Evolutionary conservation across 2,113 vertebrate genomes (phyloP).

Genomic region (Phyllopteryx taeniolatus): DNA sequence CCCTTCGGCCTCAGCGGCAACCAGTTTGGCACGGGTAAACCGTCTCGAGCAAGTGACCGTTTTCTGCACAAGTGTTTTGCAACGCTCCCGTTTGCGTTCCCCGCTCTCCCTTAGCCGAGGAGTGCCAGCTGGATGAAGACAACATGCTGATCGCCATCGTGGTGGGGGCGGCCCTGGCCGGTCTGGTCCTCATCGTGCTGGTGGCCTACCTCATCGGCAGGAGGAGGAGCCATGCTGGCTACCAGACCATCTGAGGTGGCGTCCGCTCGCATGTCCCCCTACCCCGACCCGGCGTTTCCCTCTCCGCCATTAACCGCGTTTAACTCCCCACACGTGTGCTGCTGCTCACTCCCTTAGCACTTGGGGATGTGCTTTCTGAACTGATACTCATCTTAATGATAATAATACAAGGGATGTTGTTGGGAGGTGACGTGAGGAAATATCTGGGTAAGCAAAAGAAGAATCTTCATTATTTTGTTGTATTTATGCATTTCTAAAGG

Average conservation of each 20-base stretch:
- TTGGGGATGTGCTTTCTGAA: slow-evolving; percentile 37
- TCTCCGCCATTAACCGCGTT: slow-evolving; percentile 47
- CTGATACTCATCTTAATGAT: slow-evolving; percentile 23
- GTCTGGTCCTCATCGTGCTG: slow-evolving; percentile 90
- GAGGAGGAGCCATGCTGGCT: slow-evolving; percentile 95
- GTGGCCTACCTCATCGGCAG: slow-evolving; percentile 94
- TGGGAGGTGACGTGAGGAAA: slow-evolving; percentile 23
- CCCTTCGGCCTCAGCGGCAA: slow-evolving; percentile 80
- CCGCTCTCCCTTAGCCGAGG: slow-evolving; percentile 76
- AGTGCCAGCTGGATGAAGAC: slow-evolving; percentile 87
- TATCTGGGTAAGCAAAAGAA: neutral
- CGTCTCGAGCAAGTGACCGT: neutral
- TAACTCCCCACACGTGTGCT: slow-evolving; percentile 19
- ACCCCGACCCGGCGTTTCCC: slow-evolving; percentile 53
- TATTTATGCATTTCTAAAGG: slow-evolving; percentile 61
- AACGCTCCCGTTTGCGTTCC: neutral
- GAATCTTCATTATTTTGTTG: slow-evolving; percentile 26
- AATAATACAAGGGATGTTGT: slow-evolving; percentile 35
- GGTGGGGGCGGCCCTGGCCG: slow-evolving; percentile 90
- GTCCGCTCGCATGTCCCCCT: slow-evolving; percentile 2
- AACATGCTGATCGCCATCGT: slow-evolving; percentile 95
- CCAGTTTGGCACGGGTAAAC: slow-evolving; percentile 86
- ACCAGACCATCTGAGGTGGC: slow-evolving; percentile 90
- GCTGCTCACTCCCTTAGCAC: slow-evolving; percentile 34
- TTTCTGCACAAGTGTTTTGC: neutral